Evolutionary conservation across 2,888 invertebrate genomes (phyloP), one percentile per base, ranked within the genome.

Genomic region (Salticus scenicus): DNA sequence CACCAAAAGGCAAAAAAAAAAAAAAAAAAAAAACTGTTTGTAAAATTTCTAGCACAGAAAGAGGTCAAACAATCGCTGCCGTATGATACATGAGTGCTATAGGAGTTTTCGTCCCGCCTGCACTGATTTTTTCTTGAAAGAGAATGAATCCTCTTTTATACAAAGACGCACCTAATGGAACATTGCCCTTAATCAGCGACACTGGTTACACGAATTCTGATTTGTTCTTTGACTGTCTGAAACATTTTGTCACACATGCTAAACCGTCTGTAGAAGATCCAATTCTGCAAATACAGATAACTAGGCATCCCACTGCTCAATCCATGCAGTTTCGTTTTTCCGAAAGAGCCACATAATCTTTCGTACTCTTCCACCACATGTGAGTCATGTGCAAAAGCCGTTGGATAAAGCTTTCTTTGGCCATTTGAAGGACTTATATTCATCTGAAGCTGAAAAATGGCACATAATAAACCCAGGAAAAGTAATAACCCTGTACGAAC

Each of bases 131-230:
- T n/a, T n/a, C n/a, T n/a, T n/a, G n/a, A n/a, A n/a, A n/a, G n/a
- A n/a, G n/a, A n/a, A n/a, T n/a, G n/a, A n/a, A n/a, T n/a, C n/a
- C n/a, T n/a, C n/a, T n/a, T n/a, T n/a, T n/a, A n/a, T n/a, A n/a
- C n/a, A n/a, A n/a, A n/a, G n/a, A n/a, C n/a, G n/a, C n/a, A n/a
- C n/a, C n/a, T n/a, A n/a, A n/a, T n/a, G n/a, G n/a, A n/a, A n/a
- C n/a, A n/a, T n/a, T n/a, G n/a, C n/a, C n/a, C n/a, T n/a, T n/a
- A n/a, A n/a, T n/a, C n/a, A n/a, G n/a, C n/a, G n/a, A n/a, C n/a
- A n/a, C n/a, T 67, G 67, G 67, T 67, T 67, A 67, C 28, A 67
- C 28, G 67, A 67, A 67, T 67, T 67, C 28, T 20, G 67, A 67
- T 67, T 67, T 67, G 20, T 67, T 2, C 67, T 0, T 28, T 12